phyloP scores from a whole-genome alignment of 2,888 invertebrate genomes.

The Meiosimyza decipiens region DNA sequence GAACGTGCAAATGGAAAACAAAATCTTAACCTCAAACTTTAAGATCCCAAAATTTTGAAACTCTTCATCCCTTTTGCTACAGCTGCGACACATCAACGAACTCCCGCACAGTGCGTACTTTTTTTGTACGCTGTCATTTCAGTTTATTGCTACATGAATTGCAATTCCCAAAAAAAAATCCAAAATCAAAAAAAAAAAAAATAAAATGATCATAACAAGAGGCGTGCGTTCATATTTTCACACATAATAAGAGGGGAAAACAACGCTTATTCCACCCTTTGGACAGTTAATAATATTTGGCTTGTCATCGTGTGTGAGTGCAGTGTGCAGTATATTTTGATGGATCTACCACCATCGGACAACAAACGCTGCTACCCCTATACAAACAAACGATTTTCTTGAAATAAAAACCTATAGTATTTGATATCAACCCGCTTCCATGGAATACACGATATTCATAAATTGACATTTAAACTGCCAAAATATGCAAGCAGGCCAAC shows the following conservation, averaged over 20 bases:
- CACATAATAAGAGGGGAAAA: neutral
- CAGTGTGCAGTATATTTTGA: constrained; percentile 13
- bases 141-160: constrained; percentile 31
- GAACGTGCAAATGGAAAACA: neutral
- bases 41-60: too few relatives aligned
- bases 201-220: constrained; percentile 16
- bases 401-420: too few relatives aligned
- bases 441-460: too few relatives aligned
- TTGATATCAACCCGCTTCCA: too few relatives aligned
- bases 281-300: constrained; percentile 23
- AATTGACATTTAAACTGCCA: too few relatives aligned
- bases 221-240: constrained; percentile 24
- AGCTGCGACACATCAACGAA: neutral
- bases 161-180: constrained; percentile 14
- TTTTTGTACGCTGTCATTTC: constrained; percentile 24
- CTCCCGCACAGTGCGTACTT: neutral
- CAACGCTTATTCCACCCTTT: too few relatives aligned
- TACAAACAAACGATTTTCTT: neutral
- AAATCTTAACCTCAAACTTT: neutral
- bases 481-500: too few relatives aligned
- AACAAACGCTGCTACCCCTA: neutral
- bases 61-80: neutral
- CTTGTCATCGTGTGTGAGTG: constrained; percentile 22
- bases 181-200: too few relatives aligned
- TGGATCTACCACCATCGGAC: constrained; percentile 7